These are phyloP conservation scores for Epirrita christyi DNA, from an alignment of 2,888 invertebrate genomes.

Conservation along the genomic window DNA sequence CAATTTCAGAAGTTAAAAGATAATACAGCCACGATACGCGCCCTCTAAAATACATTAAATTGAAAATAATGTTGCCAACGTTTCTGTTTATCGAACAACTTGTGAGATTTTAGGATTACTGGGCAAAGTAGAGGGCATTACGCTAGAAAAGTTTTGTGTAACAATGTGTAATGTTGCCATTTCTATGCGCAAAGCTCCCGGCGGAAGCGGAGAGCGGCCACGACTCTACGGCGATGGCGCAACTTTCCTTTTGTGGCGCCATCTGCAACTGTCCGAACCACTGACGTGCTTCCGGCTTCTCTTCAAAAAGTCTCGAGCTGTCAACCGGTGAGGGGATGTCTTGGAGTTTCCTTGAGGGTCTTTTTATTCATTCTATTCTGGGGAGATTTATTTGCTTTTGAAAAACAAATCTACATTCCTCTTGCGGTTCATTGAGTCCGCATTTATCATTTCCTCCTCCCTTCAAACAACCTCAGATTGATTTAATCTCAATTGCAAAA, in stretches of 20 bases:
- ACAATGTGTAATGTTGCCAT: slow-evolving; percentile 83
- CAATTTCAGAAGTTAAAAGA: no score
- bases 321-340: slow-evolving; percentile 74
- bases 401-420: slow-evolving; percentile 41
- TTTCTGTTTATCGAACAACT: slow-evolving; percentile 66
- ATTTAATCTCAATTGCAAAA: slow-evolving; percentile 16
- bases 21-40: slow-evolving; percentile 1
- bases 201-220: slow-evolving; percentile 67
- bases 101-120: slow-evolving; percentile 65
- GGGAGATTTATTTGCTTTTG: slow-evolving; percentile 69
- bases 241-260: slow-evolving; percentile 78
- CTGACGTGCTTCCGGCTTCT: slow-evolving; percentile 81
- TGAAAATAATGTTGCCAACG: slow-evolving; percentile 42
- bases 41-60: slow-evolving; percentile 25
- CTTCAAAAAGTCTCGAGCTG: slow-evolving; percentile 80
- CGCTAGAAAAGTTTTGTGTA: slow-evolving; percentile 77
- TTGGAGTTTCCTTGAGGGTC: slow-evolving; percentile 77
- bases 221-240: slow-evolving; percentile 57
- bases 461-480: slow-evolving; percentile 9
- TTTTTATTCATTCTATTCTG: slow-evolving; percentile 68
- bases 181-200: slow-evolving; percentile 77
- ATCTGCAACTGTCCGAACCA: slow-evolving; percentile 77
- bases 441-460: slow-evolving; percentile 27
- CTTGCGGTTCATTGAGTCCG: slow-evolving; percentile 38
- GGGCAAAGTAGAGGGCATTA: slow-evolving; percentile 73